Evolutionary conservation across 2,888 invertebrate genomes (phyloP), one percentile per base, ranked within the genome.

Genomic region (Dascillus cervinus): DNA sequence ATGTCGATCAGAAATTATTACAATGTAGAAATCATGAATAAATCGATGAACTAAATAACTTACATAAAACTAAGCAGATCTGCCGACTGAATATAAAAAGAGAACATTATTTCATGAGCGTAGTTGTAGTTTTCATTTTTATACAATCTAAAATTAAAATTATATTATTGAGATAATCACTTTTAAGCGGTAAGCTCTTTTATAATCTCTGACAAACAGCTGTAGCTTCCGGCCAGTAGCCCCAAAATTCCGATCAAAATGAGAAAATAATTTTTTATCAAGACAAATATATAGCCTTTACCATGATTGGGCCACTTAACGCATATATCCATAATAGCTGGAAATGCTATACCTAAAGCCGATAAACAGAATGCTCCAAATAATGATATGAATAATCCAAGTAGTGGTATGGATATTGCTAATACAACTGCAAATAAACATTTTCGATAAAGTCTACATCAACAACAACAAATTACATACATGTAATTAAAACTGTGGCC

Each of bases 281-380:
- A 47, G 14, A 67, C 57, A 42, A 62, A 52, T 26, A 60, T 62
- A 39, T 51, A 57, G 27, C 64, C 64, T 1, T 76, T 75, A n/a
- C 70, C 61, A 11, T 70, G 64, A 45, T 73, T 65, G 0, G 79
- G 75, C 74, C 78, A 85, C 37, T 75, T 68, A 1, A 82, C 79
- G 52, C 85, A 79, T 22, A 82, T 68, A 50, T 84, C 80, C 47
- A 85, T 79, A 14, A 82, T 70, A 1, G 82, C 82, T 11, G 85
- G 84, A 55, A 84, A 82, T 2, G 79, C 77, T 20, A 85, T 71
- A 4, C 83, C 83, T 26, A 85, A 64, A 2, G 79, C 78, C 3
- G 82, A 81, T 36, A 82, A 67, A 42, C 82, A 81, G 25, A 84
- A 68, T 1, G 83, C 80, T 15, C 85, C 85, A 38, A 85, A 80